A percentile compares a stretch with the other conserved stretches of the same genome.
phyloP scores from a whole-genome alignment of 1,140 invertebrate species.

The Cotesia typhae region DNA sequence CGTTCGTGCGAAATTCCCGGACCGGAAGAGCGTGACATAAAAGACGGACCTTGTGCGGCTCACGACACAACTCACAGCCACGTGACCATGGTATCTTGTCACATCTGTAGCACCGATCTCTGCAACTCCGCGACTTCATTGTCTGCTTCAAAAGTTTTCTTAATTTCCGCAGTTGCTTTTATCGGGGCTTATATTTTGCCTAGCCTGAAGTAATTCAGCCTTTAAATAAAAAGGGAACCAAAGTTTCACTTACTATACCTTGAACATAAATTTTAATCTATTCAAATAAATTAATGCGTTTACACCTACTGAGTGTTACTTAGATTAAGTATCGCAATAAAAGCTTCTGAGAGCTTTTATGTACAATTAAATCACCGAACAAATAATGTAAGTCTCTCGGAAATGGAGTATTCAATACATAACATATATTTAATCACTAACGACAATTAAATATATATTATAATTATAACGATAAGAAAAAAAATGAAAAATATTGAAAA shows the following conservation, averaged over 20 bases:
- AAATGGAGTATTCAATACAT: no score
- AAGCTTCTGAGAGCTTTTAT: no score
- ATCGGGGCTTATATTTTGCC: slow-evolving; percentile 33
- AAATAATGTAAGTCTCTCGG: no score
- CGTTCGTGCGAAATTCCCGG: slow-evolving; percentile 69
- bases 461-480: not conserved
- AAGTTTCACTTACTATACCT: not conserved
- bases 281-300: not conserved
- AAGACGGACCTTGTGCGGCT: slow-evolving; percentile 63
- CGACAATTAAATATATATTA: no score
- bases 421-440: no score
- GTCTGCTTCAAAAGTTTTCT: slow-evolving; percentile 44
- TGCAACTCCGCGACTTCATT: slow-evolving; percentile 67
- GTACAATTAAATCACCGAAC: no score
- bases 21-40: slow-evolving; percentile 64
- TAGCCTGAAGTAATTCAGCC: slow-evolving; percentile 21
- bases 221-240: not conserved
- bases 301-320: no score
- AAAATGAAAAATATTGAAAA: not conserved
- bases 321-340: no score
- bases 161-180: slow-evolving; percentile 36
- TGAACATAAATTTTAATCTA: not conserved
- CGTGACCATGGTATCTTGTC: slow-evolving; percentile 67
- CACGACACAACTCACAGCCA: slow-evolving; percentile 59
- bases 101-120: slow-evolving; percentile 66